Base-by-base conservation (phyloP, 2,113 vertebrate genomes). In the Nesogale talazaci region DNA sequence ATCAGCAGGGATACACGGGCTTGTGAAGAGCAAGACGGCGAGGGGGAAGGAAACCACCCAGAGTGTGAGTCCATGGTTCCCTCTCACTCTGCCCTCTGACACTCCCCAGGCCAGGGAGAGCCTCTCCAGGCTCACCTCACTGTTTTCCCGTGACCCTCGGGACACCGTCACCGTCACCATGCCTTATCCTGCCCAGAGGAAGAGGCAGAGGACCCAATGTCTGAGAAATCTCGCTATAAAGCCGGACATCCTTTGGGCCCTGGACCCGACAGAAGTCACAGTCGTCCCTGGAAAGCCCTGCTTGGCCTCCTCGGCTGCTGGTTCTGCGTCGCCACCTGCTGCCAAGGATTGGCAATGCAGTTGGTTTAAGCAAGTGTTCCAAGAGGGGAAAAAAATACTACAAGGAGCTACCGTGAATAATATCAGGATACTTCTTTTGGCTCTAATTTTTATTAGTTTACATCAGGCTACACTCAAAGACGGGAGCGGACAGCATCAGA, bases 401-500 rank as follows among this genome's bases (percentile, higher is more conserved):
- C 46, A 5, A 52, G 14, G 46, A 52, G 46, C 46, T 52, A 52
- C 46, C 46, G 10, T 52, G 46, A 52, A 52, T 52, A 52, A 52
- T 52, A 52, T 52, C 46, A 10, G 46, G 2, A 12, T 52, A 52
- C 9, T 9, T 9, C 14, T 52, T 52, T 52, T 46, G 42, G 46
- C 46, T 52, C 46, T 52, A 52, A 5, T 52, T 52, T 2, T 31
- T 12, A 77, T 20, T 78, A 75, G 63, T 84, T 11, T 27, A 80
- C 12, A n/a, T 25, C 20, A 23, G 56, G 40, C 65, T 83, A 80
- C 52, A 31, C 36, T 98, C 98, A n/a, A 99, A 52, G 38, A 98
- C 98, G 92, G 99, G 77, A 0, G 98, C 99, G 0, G 98, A 99
- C n/a, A 99, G 97, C 0, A 98, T 99, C 95, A 98, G 98, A 15